Base-by-base conservation (phyloP, 2,113 vertebrate species). In the Trogon surrucura region DNA sequence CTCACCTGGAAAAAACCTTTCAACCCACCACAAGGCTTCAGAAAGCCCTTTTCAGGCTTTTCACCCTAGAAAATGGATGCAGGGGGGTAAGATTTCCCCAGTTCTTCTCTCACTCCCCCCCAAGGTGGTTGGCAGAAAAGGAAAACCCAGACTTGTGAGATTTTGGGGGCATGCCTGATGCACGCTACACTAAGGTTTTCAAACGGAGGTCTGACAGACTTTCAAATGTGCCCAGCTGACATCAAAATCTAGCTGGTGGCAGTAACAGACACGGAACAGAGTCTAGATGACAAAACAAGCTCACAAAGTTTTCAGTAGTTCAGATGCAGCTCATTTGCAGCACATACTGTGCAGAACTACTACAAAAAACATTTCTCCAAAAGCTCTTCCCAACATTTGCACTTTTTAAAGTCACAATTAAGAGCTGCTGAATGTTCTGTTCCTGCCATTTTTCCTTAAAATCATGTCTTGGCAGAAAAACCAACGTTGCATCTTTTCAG, bases 361-460 rank as follows among this genome's bases (percentile, higher is more conserved):
- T 38, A 87, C 2, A n/a, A 85, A 36, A 87, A 66, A 47, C 21
- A 66, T 58, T 53, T 16, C 18, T 62, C 27, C 51, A 70, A 73
- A 69, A 77, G 44, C 47, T 91, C 60, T 77, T 90, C 66, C 60
- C 85, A 89, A 91, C 81, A 91, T 70, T 80, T 88, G 69, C 51
- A 80, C 50, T 60, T 80, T 57, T 54, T 2, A 83, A 84, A 92
- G 56, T 61, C 75, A 70, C 41, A 86, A 7, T 70, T 73, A 93
- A 79, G 53, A 38, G 44, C 51, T 16, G 38, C 20, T 73, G 36
- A 78, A 86, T 12, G 30, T 66, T 92, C 73, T 71, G 29, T 60
- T 84, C 56, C 51, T 56, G 44, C 20, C 12, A 3, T 51, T 89
- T 85, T 89, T 75, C 88, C 87, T 82, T 67, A 95, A 93, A 92